Base-by-base conservation (phyloP, 1,140 invertebrate species). In the Caenorhabditis elegans region DNA sequence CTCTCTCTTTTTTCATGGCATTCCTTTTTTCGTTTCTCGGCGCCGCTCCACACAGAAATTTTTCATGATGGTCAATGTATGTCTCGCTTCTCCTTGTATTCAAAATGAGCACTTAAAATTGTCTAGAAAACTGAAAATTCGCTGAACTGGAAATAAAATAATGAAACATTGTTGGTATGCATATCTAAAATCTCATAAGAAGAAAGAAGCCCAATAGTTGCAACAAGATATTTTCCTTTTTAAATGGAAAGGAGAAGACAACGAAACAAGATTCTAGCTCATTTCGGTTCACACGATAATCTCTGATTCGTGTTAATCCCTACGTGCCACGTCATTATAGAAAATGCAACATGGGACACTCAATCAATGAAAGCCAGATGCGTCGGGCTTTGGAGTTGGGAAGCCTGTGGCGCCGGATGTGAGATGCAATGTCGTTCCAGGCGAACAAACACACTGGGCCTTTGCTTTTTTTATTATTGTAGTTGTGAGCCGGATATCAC, bases 301-400 rank as follows among this genome's bases (percentile, higher is more conserved):
- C 24, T 19, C 19, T 13, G 51, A 55, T 24, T 53, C 47, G 13
- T 53, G 1, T 65, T 65, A 65, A 34, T 65, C 31, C 31, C 28
- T 43, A n/a, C n/a, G 3, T 43, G n/a, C 28, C 26, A 70, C 60
- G 34, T 70, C 60, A 39, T 70, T 43, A 70, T 70, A 2, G 3
- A 17, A 39, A 43, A 39, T 70, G 60, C 60, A 39, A 39, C 60
- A 39, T 70, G 34, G 60, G n/a, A 10, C 15, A 39, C n/a, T 70
- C 60, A 0, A 70, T 70, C 60, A 39, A 70, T 70, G 60, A 70
- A n/a, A 22, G 34, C 60, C 60, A 70, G 60, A 70, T 70, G 60
- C 34, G 34, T 39, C 60, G 22, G 34, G 39, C 39, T 43, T 15
- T 26, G 22, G 22, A 65, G 17, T n/a, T 31, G 55, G 55, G 6